These are phyloP conservation scores for Notodonta dromedarius DNA, from an alignment of 2,888 invertebrate species.

Conservation along the genomic window DNA sequence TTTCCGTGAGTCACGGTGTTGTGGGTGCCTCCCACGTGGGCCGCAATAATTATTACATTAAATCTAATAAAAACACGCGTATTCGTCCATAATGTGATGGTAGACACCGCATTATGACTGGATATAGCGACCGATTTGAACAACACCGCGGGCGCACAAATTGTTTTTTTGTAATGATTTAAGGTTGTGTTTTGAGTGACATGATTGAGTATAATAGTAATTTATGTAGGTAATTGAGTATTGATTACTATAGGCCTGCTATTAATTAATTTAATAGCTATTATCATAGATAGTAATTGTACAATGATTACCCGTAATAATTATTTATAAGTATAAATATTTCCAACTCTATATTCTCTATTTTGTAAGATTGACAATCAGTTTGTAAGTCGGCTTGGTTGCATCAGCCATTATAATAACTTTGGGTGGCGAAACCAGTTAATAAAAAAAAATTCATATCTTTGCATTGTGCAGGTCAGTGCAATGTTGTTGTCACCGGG, in stretches of 20 bases:
- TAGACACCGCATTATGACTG: slow-evolving; percentile 26
- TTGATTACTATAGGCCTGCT: not conserved
- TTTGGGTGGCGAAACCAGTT: no score
- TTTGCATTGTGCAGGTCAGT: slow-evolving; percentile 49
- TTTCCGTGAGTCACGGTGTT: slow-evolving; percentile 41
- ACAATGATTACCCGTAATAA: no score
- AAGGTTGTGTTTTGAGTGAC: not conserved
- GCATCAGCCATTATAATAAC: no score
- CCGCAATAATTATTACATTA: slow-evolving; percentile 47
- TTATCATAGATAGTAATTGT: no score
- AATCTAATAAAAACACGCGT: slow-evolving; percentile 45
- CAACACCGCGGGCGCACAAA: slow-evolving; percentile 23
- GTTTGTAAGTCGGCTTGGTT: no score
- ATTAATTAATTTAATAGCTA: not conserved
- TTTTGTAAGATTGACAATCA: no score
- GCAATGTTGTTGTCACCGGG: slow-evolving; percentile 43
- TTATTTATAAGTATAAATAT: no score
- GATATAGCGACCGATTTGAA: slow-evolving; percentile 24
- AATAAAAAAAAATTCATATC: no score
- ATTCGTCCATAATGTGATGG: slow-evolving; percentile 34
- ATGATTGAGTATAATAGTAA: not conserved
- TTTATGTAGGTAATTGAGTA: not conserved
- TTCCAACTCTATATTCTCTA: no score
- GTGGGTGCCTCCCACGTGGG: slow-evolving; percentile 54
- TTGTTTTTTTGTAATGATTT: slow-evolving; percentile 22